Conservation (phyloP, 2,888 invertebrate genomes). For the Ormyrus rosae region DNA sequence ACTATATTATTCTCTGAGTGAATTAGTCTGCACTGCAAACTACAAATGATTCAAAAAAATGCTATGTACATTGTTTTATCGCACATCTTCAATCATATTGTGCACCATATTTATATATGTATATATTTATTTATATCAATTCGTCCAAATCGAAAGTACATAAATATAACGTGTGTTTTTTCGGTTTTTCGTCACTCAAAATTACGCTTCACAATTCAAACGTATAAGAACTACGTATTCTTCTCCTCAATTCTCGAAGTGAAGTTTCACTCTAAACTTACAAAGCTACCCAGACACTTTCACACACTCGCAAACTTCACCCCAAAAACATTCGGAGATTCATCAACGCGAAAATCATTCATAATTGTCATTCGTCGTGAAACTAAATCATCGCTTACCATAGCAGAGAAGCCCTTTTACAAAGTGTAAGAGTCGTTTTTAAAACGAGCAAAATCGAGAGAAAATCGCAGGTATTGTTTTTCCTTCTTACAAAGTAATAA, state of each 20-base stretch:
- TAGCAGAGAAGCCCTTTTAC: not conserved
- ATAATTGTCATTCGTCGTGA: not conserved
- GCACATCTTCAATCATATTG: slow-evolving; percentile 45
- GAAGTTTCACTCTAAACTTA: slow-evolving; percentile 4
- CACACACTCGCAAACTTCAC: not conserved
- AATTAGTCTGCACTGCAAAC: slow-evolving; percentile 55
- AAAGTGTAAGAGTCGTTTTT: slow-evolving; percentile 1
- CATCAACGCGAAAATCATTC: not conserved
- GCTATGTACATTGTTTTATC: slow-evolving; percentile 53
- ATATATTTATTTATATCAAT: slow-evolving; percentile 51
- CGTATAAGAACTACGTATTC: slow-evolving; percentile 3
- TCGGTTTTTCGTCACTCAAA: slow-evolving; percentile 24
- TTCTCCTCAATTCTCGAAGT: not conserved
- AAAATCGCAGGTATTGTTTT: not conserved
- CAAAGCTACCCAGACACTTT: not conserved
- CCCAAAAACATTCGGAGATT: slow-evolving; percentile 8
- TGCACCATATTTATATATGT: slow-evolving; percentile 52
- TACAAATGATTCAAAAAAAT: slow-evolving; percentile 56
- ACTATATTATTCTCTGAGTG: slow-evolving; percentile 53
- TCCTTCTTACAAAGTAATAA: slow-evolving; percentile 1
- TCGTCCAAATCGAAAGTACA: slow-evolving; percentile 39
- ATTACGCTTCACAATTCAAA: slow-evolving; percentile 30
- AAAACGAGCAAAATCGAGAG: slow-evolving; percentile 18
- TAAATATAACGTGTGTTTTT: slow-evolving; percentile 35
- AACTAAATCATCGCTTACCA: not conserved